Percentiles rank a stretch among this genome's conserved stretches.
These are phyloP conservation scores for Coregonus sp. DNA, from an alignment of 2,797 vertebrate species.

Conservation along the genomic window DNA sequence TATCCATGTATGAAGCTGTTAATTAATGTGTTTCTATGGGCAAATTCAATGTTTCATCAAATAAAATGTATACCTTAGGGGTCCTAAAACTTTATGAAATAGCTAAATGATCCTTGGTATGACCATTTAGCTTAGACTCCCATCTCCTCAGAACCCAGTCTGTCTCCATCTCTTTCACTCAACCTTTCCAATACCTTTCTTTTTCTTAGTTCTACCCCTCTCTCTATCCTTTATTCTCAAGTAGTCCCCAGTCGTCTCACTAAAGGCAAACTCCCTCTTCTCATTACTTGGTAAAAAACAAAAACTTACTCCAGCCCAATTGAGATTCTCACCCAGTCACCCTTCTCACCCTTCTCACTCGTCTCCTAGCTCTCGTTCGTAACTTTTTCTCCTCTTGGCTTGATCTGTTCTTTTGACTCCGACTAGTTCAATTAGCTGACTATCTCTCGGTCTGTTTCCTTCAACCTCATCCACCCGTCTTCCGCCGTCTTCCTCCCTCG, in stretches of 20 bases:
- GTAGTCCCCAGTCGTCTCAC: background rate
- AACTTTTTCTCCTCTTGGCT: background rate
- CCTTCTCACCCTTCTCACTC: background rate
- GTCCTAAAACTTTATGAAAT: too few species aligned
- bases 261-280: background rate
- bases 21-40: too few species aligned
- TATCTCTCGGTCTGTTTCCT: background rate
- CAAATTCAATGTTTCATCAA: too few species aligned
- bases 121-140: too few species aligned
- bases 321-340: conserved; percentile 24
- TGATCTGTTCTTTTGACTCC: background rate
- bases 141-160: conserved; percentile 26
- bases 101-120: too few species aligned
- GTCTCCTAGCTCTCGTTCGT: background rate
- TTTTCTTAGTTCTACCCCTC: background rate
- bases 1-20: too few species aligned
- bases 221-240: background rate
- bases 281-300: conserved; percentile 5
- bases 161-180: background rate
- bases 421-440: background rate
- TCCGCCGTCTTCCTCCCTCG: background rate
- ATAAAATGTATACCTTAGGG: too few species aligned
- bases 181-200: background rate
- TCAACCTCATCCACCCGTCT: background rate
- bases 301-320: conserved; percentile 33